Conservation (phyloP, 2,113 vertebrate genomes). For the Erythrolamprus reginae region DNA sequence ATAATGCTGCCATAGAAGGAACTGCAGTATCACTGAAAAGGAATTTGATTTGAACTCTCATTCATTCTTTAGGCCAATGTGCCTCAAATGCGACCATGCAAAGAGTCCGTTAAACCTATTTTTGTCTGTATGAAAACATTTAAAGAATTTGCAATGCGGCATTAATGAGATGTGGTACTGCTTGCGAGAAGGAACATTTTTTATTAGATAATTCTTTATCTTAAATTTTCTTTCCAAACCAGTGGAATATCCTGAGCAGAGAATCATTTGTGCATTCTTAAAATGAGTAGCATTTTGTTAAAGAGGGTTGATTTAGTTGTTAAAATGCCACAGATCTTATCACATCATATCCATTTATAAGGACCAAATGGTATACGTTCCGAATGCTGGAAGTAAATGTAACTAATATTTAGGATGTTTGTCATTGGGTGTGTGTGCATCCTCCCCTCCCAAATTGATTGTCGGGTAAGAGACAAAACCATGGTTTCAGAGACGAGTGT, state of each 20-base stretch:
- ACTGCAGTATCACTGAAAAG: constrained; percentile 5
- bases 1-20: constrained; percentile 7
- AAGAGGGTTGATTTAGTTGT: constrained; percentile 38
- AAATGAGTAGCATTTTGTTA: constrained; percentile 24
- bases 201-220: background rate
- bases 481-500: background rate
- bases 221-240: background rate
- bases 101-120: constrained; percentile 21
- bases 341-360: constrained; percentile 32
- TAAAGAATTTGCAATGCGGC: constrained; percentile 1
- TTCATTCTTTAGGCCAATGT: constrained; percentile 21
- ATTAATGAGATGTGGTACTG: constrained; percentile 15
- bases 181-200: constrained; percentile 36
- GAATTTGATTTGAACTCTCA: constrained; percentile 63
- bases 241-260: constrained; percentile 20
- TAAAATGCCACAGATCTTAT: constrained; percentile 25
- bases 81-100: background rate
- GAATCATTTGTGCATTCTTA: constrained; percentile 19
- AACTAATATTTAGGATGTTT: constrained; percentile 2
- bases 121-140: background rate
- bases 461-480: background rate
- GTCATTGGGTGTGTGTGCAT: background rate
- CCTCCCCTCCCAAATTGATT: background rate
- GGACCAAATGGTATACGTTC: constrained; percentile 37
- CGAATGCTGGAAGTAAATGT: constrained; percentile 7